These are phyloP conservation scores for Streptopelia turtur DNA, from an alignment of 2,797 vertebrate species.

Conservation along the genomic window DNA sequence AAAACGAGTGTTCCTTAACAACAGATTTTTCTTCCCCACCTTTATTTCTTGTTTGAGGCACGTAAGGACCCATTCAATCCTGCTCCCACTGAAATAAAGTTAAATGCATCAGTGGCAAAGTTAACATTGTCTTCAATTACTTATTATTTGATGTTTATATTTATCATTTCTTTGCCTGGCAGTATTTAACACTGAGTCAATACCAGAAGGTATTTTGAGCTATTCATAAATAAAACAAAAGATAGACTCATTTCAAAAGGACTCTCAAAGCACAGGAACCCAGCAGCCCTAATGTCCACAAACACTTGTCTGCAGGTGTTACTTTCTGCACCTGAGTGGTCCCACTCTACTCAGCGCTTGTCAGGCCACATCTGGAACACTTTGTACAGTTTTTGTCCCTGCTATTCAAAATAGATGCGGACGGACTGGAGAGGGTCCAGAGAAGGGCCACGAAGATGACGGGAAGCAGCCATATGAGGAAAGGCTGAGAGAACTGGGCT, in stretches of 20 bases:
- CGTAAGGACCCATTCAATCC: neutral
- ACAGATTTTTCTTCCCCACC: neutral
- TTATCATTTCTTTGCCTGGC: neutral
- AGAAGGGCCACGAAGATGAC: too few relatives aligned
- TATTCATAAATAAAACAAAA: neutral
- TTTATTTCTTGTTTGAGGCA: neutral
- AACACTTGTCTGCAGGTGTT: neutral
- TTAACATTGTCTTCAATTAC: neutral
- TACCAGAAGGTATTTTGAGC: neutral
- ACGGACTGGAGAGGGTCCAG: too few relatives aligned
- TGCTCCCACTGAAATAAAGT: neutral
- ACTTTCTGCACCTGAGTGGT: neutral
- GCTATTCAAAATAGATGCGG: too few relatives aligned
- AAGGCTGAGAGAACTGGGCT: too few relatives aligned
- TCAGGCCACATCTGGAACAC: too few relatives aligned
- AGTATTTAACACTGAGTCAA: neutral
- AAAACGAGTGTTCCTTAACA: neutral
- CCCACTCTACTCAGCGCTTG: too few relatives aligned
- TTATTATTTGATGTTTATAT: neutral
- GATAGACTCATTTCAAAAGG: neutral
- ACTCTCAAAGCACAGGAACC: neutral
- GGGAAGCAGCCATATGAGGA: too few relatives aligned
- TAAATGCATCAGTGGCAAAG: neutral
- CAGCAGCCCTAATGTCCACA: neutral
- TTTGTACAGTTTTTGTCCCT: too few relatives aligned